Conservation (phyloP, 1,140 invertebrate genomes). For the Ceratitis capitata region DNA sequence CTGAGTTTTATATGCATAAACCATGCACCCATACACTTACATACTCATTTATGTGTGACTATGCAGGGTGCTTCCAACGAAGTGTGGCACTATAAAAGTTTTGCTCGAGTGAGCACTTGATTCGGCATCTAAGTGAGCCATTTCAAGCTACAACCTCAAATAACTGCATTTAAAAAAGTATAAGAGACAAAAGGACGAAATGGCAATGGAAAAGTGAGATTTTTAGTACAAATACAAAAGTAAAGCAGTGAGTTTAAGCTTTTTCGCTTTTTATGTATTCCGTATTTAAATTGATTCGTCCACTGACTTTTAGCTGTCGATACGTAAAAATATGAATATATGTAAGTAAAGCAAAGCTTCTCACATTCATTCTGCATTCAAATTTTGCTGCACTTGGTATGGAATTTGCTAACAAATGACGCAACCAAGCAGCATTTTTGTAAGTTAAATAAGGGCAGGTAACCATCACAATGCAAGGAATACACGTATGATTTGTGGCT, state of each 20-base stretch:
- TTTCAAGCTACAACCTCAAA: background rate
- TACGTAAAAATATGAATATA: too few species aligned
- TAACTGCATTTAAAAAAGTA: background rate
- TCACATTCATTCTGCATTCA: background rate
- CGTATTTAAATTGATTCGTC: too few species aligned
- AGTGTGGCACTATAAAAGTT: too few species aligned
- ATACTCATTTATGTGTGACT: background rate
- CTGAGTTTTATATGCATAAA: too few species aligned
- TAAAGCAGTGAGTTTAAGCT: background rate
- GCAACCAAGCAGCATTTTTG: background rate
- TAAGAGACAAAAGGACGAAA: background rate
- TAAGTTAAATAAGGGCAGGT: too few species aligned
- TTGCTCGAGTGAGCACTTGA: too few species aligned
- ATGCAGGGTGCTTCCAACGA: background rate
- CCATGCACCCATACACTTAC: too few species aligned
- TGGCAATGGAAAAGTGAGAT: background rate
- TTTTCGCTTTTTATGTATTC: background rate
- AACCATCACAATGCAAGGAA: too few species aligned
- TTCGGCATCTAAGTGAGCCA: background rate
- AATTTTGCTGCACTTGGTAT: background rate
- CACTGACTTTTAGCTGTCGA: background rate
- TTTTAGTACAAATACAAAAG: background rate
- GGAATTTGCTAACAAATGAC: background rate
- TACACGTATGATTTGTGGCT: too few species aligned
- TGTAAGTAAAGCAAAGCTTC: background rate